Percentiles rank a stretch among this genome's conserved stretches.
These are phyloP conservation scores for Chrysemys picta DNA, from an alignment of 2,113 vertebrate genomes.

Conservation along the genomic window DNA sequence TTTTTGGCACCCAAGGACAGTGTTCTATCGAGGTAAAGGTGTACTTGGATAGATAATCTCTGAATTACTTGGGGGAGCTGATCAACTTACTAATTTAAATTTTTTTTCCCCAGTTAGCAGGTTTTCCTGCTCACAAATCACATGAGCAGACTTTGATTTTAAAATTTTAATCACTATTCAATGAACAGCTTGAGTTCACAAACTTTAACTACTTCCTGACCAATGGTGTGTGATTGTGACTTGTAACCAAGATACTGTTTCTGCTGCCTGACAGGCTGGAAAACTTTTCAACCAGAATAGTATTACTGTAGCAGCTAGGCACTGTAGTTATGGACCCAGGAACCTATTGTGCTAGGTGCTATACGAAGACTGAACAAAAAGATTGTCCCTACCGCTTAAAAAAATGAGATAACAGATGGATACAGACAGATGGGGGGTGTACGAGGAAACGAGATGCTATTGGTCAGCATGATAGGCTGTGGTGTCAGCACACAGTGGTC, in stretches of 20 bases:
- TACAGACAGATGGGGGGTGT: not conserved
- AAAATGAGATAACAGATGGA: not conserved
- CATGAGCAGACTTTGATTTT: not conserved
- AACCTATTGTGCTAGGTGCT: not conserved
- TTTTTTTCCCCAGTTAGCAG: not conserved
- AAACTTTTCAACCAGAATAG: not conserved
- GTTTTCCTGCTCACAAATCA: not conserved
- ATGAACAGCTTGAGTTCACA: not conserved
- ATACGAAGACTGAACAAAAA: not conserved
- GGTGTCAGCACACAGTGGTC: not conserved
- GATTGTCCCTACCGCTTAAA: not conserved
- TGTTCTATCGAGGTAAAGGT: too few relatives aligned
- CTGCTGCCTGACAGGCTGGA: too few relatives aligned
- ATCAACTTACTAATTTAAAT: not conserved
- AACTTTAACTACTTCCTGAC: not conserved
- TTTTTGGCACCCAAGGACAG: too few relatives aligned
- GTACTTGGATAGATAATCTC: not conserved
- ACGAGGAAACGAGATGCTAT: not conserved
- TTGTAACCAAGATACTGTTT: too few relatives aligned
- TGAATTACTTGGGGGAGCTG: not conserved
- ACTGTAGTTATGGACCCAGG: not conserved
- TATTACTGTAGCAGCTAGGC: not conserved
- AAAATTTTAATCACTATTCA: not conserved
- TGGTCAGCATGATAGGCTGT: not conserved
- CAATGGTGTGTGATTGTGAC: too few relatives aligned